phyloP scores from a whole-genome alignment of 1,140 invertebrate genomes.

The Meloidogyne hapla region DNA sequence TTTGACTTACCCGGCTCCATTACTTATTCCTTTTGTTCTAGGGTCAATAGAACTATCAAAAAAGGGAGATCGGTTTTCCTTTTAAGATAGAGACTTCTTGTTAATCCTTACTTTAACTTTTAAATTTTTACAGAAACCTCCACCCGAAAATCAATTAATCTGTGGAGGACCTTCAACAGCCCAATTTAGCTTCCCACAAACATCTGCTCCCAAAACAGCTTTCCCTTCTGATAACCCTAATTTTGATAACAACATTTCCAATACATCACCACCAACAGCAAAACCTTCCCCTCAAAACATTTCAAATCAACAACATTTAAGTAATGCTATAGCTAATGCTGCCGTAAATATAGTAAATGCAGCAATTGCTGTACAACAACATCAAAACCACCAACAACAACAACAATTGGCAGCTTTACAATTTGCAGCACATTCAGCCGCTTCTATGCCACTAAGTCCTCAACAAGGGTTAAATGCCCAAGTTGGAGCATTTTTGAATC shows the following conservation, averaged over 20 bases:
- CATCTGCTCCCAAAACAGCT: background rate
- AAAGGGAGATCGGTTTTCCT: no score
- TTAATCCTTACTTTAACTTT: background rate
- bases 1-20: no score
- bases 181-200: background rate
- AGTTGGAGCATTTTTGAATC: constrained; percentile 2
- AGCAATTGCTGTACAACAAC: constrained; percentile 7
- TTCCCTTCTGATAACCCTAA: background rate
- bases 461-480: constrained; percentile 7
- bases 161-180: background rate
- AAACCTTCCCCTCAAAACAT: background rate
- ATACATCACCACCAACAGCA: no score
- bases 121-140: background rate
- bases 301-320: background rate
- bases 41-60: no score
- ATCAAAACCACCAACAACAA: background rate
- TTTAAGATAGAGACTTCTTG: no score
- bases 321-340: background rate
- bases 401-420: constrained; percentile 10
- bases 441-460: constrained; percentile 1
- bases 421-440: background rate
- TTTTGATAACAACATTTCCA: background rate
- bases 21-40: no score
- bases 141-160: background rate
- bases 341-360: constrained; percentile 11